Conservation (phyloP, 2,113 vertebrate species). For the Leiothrix lutea region DNA sequence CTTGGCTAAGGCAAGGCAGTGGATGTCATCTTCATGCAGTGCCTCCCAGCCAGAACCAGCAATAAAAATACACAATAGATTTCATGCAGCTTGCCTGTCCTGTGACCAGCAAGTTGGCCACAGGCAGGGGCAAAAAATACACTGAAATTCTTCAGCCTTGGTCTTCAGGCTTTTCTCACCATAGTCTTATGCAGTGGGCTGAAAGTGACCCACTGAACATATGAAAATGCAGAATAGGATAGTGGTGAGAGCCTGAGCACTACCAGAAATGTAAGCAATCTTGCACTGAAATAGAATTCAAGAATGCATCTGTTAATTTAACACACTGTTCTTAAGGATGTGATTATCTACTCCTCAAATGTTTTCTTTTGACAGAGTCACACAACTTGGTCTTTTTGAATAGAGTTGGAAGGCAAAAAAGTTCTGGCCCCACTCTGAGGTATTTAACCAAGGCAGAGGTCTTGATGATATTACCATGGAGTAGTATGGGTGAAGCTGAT, state of each 20-base stretch:
- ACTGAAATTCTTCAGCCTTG: neutral
- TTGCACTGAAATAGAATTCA: neutral
- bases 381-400: neutral
- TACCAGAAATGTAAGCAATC: neutral
- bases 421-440: neutral
- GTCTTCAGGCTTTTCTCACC: neutral
- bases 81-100: neutral
- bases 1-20: neutral
- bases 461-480: neutral
- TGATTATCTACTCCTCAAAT: fast-evolving
- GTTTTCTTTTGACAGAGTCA: neutral
- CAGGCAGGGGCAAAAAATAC: neutral
- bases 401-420: neutral
- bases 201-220: neutral
- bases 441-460: neutral
- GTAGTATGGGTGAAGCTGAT: neutral
- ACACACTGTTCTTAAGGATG: neutral
- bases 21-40: neutral
- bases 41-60: neutral
- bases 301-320: neutral
- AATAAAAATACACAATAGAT: neutral
- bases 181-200: neutral
- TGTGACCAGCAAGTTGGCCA: neutral
- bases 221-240: neutral
- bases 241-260: neutral